Conservation (phyloP, 1,140 invertebrate genomes). For the Drosophila obscura region DNA sequence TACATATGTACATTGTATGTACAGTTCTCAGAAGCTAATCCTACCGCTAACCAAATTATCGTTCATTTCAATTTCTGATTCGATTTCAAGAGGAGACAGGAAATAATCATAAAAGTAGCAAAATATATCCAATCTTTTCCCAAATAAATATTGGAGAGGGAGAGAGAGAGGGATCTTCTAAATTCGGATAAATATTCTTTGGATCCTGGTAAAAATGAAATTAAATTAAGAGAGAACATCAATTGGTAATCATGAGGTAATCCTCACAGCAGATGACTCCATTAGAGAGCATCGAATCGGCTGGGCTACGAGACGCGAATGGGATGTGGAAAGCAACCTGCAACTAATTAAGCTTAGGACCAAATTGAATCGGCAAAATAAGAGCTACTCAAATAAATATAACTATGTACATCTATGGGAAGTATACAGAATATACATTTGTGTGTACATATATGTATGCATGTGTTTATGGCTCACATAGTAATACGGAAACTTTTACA, state of each 20-base stretch:
- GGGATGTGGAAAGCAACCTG: constrained; percentile 27
- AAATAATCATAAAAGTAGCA: too few relatives aligned
- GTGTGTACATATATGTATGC: not conserved
- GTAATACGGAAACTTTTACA: constrained; percentile 35
- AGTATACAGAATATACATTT: constrained; percentile 27
- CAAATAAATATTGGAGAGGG: too few relatives aligned
- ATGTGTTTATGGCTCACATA: constrained; percentile 21
- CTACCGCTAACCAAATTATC: too few relatives aligned
- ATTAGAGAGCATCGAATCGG: constrained; percentile 5
- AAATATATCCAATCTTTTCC: too few relatives aligned
- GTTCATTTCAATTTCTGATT: too few relatives aligned
- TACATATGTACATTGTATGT: not conserved
- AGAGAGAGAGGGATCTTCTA: not conserved
- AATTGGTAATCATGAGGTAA: constrained; percentile 6
- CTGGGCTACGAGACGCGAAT: constrained; percentile 3
- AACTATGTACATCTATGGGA: not conserved
- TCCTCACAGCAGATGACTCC: constrained; percentile 7
- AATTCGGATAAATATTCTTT: too few relatives aligned
- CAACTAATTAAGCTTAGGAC: constrained; percentile 42
- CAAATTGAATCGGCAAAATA: constrained; percentile 35
- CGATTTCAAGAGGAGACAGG: too few relatives aligned
- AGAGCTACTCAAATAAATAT: too few relatives aligned
- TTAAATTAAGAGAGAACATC: too few relatives aligned
- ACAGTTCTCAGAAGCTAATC: too few relatives aligned
- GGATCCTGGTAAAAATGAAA: too few relatives aligned